phyloP scores from a whole-genome alignment of 2,888 invertebrate species.

The Apodemia mormo region DNA sequence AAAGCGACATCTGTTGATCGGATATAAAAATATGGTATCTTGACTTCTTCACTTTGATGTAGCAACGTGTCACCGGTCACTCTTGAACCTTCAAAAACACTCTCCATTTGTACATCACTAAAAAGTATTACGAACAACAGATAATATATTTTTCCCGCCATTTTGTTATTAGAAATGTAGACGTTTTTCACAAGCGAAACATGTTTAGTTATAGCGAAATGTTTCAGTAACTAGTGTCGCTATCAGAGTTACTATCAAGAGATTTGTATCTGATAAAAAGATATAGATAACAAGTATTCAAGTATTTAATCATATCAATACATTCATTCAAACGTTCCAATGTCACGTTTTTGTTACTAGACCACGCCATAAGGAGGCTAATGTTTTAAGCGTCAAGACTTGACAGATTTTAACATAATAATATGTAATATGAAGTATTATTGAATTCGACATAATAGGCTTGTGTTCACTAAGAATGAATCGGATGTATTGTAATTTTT shows the following conservation, averaged over 20 bases:
- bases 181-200: constrained; percentile 6
- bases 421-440: too few relatives aligned
- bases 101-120: constrained; percentile 33
- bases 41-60: constrained; percentile 44
- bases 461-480: too few relatives aligned
- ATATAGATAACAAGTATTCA: neutral
- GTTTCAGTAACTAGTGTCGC: neutral
- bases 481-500: too few relatives aligned
- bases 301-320: neutral
- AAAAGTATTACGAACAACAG: constrained; percentile 26
- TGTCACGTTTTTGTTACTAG: neutral
- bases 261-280: constrained; percentile 17
- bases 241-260: constrained; percentile 12
- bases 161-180: constrained; percentile 16
- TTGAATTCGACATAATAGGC: too few relatives aligned
- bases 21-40: constrained; percentile 41
- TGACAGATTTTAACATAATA: too few relatives aligned
- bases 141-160: constrained; percentile 27
- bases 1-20: constrained; percentile 45
- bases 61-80: constrained; percentile 38
- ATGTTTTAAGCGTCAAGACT: too few relatives aligned
- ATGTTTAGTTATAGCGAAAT: neutral
- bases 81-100: constrained; percentile 41
- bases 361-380: too few relatives aligned
- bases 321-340: neutral